Percentiles rank a stretch among this genome's conserved stretches.
These are phyloP conservation scores for Latheticus oryzae DNA, from an alignment of 2,888 invertebrate genomes.

Conservation along the genomic window DNA sequence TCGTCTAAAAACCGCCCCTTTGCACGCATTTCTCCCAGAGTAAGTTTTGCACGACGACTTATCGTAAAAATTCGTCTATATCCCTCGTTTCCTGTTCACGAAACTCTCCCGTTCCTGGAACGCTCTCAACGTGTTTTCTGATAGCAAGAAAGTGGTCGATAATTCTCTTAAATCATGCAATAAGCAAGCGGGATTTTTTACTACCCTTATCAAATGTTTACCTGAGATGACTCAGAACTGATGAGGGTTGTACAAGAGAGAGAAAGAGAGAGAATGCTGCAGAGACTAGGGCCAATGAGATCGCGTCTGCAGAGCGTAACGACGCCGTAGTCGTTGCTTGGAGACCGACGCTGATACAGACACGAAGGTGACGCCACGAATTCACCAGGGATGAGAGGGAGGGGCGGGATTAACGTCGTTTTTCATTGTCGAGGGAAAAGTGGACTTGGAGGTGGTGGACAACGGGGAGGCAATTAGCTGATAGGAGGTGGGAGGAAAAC, in stretches of 20 bases:
- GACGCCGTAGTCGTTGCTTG: conserved; percentile 55
- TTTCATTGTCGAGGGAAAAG: conserved; percentile 10
- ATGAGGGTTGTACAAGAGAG: conserved; percentile 53
- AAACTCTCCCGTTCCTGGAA: conserved; percentile 50
- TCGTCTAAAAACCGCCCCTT: conserved; percentile 6
- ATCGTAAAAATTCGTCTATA: conserved; percentile 15
- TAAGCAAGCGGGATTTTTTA: conserved; percentile 66
- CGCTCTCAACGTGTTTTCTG: conserved; percentile 40
- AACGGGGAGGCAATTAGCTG: neutral
- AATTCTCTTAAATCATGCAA: conserved; percentile 67
- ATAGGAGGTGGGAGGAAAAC: neutral
- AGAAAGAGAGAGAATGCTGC: conserved; percentile 58
- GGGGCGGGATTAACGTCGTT: conserved; percentile 9
- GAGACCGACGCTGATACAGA: conserved; percentile 57
- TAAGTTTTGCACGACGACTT: conserved; percentile 22
- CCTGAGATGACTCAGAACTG: conserved; percentile 61
- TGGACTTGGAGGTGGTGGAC: neutral
- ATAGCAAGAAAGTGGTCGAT: conserved; percentile 50
- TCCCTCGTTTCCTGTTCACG: conserved; percentile 52
- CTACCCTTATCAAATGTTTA: conserved; percentile 67
- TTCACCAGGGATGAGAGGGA: conserved; percentile 4
- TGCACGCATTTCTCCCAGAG: conserved; percentile 1
- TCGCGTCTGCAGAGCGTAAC: conserved; percentile 56
- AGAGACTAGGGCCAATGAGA: conserved; percentile 59
- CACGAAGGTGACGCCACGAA: conserved; percentile 51